These are phyloP conservation scores for Diadegma fenestrale DNA, from an alignment of 2,888 invertebrate species.

Conservation along the genomic window DNA sequence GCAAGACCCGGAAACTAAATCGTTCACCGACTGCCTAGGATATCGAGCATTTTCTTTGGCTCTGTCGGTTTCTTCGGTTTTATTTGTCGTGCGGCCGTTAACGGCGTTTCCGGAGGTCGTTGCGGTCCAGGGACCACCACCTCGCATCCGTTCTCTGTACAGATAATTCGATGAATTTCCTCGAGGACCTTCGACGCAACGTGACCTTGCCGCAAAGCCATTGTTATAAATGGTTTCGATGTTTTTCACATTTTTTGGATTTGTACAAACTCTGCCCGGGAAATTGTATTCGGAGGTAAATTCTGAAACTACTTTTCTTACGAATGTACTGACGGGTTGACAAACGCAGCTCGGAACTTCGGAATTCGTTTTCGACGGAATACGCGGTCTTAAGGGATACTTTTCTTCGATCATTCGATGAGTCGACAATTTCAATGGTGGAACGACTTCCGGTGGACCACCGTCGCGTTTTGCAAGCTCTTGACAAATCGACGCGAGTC, in stretches of 20 bases:
- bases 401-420: constrained; percentile 41
- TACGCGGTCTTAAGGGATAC: background rate
- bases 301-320: constrained; percentile 43
- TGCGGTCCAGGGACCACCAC: constrained; percentile 71
- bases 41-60: constrained; percentile 24
- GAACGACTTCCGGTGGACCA: constrained; percentile 66
- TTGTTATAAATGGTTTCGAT: background rate
- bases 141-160: constrained; percentile 71
- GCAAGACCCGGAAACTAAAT: constrained; percentile 67
- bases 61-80: background rate
- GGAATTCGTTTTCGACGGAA: background rate
- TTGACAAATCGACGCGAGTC: constrained; percentile 72
- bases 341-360: constrained; percentile 45
- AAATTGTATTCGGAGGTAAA: constrained; percentile 63
- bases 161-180: constrained; percentile 7
- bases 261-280: constrained; percentile 62
- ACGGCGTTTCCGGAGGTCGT: constrained; percentile 1
- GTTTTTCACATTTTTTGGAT: constrained; percentile 47
- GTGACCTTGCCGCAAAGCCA: background rate
- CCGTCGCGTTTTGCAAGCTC: constrained; percentile 71
- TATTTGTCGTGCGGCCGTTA: background rate
- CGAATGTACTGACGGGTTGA: constrained; percentile 25
- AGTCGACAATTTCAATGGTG: constrained; percentile 34
- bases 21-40: constrained; percentile 61
- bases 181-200: constrained; percentile 30